Evolutionary conservation across 2,113 vertebrate species (phyloP), one percentile per base, ranked within the genome.

Genomic region (Ceuthmochares aereus): DNA sequence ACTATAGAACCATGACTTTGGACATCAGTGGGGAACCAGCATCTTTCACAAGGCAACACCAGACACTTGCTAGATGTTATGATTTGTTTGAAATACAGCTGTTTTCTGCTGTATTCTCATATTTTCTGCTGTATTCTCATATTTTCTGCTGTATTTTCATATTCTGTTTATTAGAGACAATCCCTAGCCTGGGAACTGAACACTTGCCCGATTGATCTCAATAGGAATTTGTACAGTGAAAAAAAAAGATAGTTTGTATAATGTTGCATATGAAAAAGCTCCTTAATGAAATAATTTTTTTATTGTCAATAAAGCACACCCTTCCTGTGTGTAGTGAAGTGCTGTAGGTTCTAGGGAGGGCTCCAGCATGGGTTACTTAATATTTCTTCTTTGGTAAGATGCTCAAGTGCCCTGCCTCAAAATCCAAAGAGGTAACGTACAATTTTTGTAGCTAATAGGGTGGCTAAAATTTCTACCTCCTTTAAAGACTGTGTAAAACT

Each of bases 251-350:
- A 73, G 62, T 89, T 95, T 92, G 92, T 89, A 19, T 47, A 90
- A 55, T 18, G 9, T 32, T 94, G 72, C 32, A 32, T 77, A 49
- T 85, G 69, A 92, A 92, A 79, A 95, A 93, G 45, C 16, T 93
- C 37, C 85, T 95, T 84, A 94, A 92, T 95, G 92, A 95, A 90
- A 87, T 67, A 14, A 76, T 69, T 12, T 5, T 93, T 94, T 93
- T 86, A 74, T 70, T 94, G 73, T 59, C 73, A 83, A 93, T 95
- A 95, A 69, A 86, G 47, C 27, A 79, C 36, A 77, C 25, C 7
- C 14, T 74, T 95, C 74, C 34, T 77, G 34, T 6, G 37, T 90
- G 34, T 42, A 89, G 60, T 90, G 92, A 97, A 96, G 81, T 49
- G 58, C 23, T 62, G 21, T 23, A 32, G 6, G 60, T 82, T 82